These are phyloP conservation scores for Helogale parvula DNA, from an alignment of 2,113 vertebrate species.

Conservation along the genomic window DNA sequence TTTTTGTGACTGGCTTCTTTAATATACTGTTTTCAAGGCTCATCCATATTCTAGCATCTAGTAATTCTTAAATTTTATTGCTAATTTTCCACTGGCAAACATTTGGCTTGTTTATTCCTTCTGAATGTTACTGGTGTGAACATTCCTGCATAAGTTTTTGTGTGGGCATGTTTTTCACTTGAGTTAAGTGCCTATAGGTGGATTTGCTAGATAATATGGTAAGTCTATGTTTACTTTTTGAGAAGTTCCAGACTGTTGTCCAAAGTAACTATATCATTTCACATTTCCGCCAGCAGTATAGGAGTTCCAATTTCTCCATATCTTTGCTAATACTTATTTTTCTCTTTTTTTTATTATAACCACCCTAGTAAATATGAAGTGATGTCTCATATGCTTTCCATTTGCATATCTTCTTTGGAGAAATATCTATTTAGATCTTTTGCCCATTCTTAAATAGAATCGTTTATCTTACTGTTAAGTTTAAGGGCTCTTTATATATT, in stretches of 20 bases:
- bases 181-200: neutral
- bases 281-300: neutral
- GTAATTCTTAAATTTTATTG: neutral
- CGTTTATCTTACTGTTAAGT: neutral
- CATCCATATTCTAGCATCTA: neutral
- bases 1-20: slow-evolving; percentile 8
- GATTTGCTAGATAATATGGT: neutral
- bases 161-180: neutral
- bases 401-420: neutral
- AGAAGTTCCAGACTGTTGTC: neutral
- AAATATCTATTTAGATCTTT: neutral
- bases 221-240: neutral
- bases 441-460: neutral
- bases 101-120: neutral
- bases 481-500: neutral
- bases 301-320: neutral
- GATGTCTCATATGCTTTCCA: neutral
- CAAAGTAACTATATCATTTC: neutral
- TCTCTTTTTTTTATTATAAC: neutral
- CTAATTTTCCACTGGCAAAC: neutral
- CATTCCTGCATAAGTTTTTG: neutral
- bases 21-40: neutral
- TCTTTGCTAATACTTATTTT: neutral
- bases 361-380: neutral
- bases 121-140: neutral